These are phyloP conservation scores for Trichonephila clavata DNA, from an alignment of 1,140 invertebrate species.

Conservation along the genomic window DNA sequence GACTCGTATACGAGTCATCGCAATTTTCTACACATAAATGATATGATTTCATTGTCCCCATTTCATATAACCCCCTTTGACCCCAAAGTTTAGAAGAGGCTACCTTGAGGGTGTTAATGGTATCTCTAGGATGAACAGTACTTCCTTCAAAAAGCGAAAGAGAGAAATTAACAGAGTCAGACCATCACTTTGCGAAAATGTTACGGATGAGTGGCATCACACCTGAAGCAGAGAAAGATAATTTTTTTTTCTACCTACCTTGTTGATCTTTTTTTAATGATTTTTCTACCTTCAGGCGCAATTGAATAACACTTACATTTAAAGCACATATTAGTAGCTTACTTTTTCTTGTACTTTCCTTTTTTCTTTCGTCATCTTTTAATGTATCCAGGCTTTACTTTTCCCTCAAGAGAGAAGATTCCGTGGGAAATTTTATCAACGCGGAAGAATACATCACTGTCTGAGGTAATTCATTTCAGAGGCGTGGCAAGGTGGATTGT, in stretches of 20 bases:
- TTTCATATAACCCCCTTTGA: background rate
- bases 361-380: background rate
- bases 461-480: too few relatives aligned
- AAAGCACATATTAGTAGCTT: background rate
- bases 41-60: background rate
- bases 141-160: background rate
- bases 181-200: background rate
- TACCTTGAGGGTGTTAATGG: background rate
- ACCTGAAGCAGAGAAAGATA: background rate
- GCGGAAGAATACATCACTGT: background rate
- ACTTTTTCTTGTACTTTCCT: background rate
- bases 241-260: background rate
- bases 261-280: background rate
- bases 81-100: background rate
- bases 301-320: background rate
- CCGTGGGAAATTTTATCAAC: background rate
- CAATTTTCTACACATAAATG: background rate
- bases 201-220: background rate
- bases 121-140: background rate
- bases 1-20: background rate
- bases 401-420: background rate
- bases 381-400: background rate
- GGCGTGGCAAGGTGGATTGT: too few relatives aligned
- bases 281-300: background rate
- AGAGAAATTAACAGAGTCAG: background rate